phyloP scores from a whole-genome alignment of 2,888 invertebrate genomes.

The Thymelicus sylvestris region DNA sequence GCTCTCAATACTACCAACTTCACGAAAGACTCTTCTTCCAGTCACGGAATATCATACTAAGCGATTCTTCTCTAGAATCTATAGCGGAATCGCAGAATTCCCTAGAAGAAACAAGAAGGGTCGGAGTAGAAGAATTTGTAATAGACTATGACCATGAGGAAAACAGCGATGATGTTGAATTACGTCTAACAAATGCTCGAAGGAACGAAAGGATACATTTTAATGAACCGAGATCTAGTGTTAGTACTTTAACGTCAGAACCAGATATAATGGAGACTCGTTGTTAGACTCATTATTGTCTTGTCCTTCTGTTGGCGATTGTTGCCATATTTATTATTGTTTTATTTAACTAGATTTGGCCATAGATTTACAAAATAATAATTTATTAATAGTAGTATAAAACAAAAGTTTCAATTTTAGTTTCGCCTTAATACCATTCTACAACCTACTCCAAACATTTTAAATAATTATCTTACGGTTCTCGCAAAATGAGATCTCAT shows the following conservation, averaged over 20 bases:
- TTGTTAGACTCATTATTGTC: constrained; percentile 50
- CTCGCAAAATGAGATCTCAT: too few species aligned
- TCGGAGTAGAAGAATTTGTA: constrained; percentile 52
- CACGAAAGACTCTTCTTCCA: constrained; percentile 60
- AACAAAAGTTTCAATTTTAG: too few species aligned
- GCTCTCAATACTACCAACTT: constrained; percentile 59
- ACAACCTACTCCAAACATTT: too few species aligned
- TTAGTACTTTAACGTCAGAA: constrained; percentile 49
- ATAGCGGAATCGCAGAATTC: constrained; percentile 51
- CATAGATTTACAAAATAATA: too few species aligned
- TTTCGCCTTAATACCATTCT: too few species aligned
- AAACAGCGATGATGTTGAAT: constrained; percentile 11
- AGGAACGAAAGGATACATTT: not conserved
- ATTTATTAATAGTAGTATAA: too few species aligned
- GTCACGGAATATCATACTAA: constrained; percentile 53
- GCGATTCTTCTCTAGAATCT: constrained; percentile 46
- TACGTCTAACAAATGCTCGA: constrained; percentile 5
- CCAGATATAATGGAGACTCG: constrained; percentile 64
- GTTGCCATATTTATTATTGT: too few species aligned
- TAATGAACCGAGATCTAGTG: constrained; percentile 27
- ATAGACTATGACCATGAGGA: constrained; percentile 41
- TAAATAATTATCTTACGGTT: too few species aligned
- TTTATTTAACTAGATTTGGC: too few species aligned
- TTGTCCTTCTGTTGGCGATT: not conserved
- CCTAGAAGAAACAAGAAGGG: constrained; percentile 34